These are phyloP conservation scores for Malachius bipustulatus DNA, from an alignment of 2,888 invertebrate species.

Conservation along the genomic window DNA sequence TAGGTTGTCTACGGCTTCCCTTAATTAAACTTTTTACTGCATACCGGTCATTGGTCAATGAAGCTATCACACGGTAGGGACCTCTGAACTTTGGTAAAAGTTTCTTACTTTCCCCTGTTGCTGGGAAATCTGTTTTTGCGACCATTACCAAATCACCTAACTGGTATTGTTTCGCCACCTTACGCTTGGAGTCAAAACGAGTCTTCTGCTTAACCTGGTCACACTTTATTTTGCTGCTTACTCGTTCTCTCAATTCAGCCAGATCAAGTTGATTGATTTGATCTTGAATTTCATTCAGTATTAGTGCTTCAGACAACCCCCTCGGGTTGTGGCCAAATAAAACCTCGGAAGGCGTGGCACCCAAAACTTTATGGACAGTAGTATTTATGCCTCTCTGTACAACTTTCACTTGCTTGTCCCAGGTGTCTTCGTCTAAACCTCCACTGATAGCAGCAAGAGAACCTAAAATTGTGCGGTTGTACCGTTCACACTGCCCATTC, in stretches of 20 bases:
- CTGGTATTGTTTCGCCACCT: neutral
- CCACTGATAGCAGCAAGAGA: neutral
- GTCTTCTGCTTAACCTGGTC: conserved; percentile 1
- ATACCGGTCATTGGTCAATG: neutral
- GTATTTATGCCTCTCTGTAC: neutral
- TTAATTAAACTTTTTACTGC: too few species aligned
- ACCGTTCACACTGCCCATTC: conserved; percentile 11
- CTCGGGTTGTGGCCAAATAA: neutral
- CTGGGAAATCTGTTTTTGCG: neutral
- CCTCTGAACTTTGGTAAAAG: conserved; percentile 1
- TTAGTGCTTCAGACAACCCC: neutral
- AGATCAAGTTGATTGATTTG: neutral
- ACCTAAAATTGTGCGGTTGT: conserved; percentile 5
- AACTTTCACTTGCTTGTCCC: neutral
- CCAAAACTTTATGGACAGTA: neutral
- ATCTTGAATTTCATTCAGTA: neutral
- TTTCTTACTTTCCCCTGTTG: conserved; percentile 4
- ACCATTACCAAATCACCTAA: conserved; percentile 4
- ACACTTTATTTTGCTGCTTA: neutral
- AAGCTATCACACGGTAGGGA: neutral
- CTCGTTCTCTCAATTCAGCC: neutral
- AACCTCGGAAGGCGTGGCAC: neutral
- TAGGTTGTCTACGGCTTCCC: too few species aligned
- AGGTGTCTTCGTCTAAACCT: neutral
- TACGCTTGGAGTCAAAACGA: neutral